A percentile compares a stretch with the other conserved stretches of the same genome.
These are phyloP conservation scores for Orthonevra nobilis DNA, from an alignment of 2,888 invertebrate species.

Conservation along the genomic window DNA sequence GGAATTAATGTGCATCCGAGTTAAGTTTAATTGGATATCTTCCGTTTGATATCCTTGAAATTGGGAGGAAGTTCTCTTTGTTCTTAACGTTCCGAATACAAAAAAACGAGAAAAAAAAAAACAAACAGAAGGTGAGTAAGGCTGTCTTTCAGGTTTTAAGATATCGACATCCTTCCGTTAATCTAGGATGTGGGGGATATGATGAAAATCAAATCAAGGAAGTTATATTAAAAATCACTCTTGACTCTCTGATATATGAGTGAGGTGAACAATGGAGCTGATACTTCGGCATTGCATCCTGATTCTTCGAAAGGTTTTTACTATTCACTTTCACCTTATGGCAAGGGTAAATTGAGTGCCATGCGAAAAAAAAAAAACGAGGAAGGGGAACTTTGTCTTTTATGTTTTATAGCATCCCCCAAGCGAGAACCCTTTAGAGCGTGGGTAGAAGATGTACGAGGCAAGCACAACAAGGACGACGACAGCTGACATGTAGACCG, in stretches of 20 bases:
- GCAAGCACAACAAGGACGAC: slow-evolving; percentile 56
- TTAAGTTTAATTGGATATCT: slow-evolving; percentile 65
- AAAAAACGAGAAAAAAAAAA: slow-evolving; percentile 16
- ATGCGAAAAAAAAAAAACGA: too few species aligned
- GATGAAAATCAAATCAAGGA: slow-evolving; percentile 51
- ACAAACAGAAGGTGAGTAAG: slow-evolving; percentile 22
- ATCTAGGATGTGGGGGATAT: slow-evolving; percentile 39
- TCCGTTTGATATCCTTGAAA: slow-evolving; percentile 58
- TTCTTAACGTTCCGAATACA: too few species aligned
- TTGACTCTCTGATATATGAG: slow-evolving; percentile 22
- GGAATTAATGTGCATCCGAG: slow-evolving; percentile 67
- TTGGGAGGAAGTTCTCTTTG: slow-evolving; percentile 55
- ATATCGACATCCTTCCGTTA: slow-evolving; percentile 52
- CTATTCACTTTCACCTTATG: background rate
- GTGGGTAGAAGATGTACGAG: slow-evolving; percentile 39
- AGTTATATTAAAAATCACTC: slow-evolving; percentile 58
- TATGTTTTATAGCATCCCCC: background rate
- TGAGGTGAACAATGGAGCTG: background rate
- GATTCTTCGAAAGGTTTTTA: slow-evolving; percentile 9
- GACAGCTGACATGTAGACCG: slow-evolving; percentile 67
- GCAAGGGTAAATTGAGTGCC: slow-evolving; percentile 34
- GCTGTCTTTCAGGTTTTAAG: slow-evolving; percentile 18
- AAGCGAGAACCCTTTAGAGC: slow-evolving; percentile 13
- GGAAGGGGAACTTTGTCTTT: too few species aligned
- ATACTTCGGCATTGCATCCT: background rate